These are phyloP conservation scores for Aphelenchoides fujianensis DNA, from an alignment of 1,140 invertebrate genomes.

Conservation along the genomic window DNA sequence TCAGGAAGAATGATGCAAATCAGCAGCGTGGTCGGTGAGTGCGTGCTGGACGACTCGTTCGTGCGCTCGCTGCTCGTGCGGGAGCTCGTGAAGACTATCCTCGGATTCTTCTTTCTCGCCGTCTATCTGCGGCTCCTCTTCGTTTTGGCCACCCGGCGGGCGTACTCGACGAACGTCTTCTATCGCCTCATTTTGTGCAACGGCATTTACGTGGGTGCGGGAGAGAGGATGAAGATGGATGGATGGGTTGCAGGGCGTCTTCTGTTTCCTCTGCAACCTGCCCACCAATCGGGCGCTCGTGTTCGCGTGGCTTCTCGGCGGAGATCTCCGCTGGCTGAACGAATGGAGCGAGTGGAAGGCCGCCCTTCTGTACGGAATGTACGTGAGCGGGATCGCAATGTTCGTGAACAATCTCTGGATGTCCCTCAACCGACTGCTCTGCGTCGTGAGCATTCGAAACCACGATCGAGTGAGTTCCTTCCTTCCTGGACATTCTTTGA, in stretches of 20 bases:
- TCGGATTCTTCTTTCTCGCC: background rate
- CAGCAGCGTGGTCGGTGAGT: background rate
- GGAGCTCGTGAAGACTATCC: background rate
- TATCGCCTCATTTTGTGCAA: background rate
- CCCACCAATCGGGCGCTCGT: background rate
- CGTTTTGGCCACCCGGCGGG: background rate
- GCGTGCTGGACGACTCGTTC: background rate
- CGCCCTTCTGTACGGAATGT: background rate
- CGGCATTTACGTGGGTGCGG: background rate
- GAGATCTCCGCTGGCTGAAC: background rate
- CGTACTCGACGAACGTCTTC: background rate
- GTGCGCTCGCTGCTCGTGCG: background rate
- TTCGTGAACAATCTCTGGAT: background rate
- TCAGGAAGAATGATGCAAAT: no score
- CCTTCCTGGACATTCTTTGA: background rate
- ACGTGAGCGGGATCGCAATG: background rate
- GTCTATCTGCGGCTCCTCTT: background rate
- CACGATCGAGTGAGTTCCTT: background rate
- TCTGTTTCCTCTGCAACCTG: background rate
- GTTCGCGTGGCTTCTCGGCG: background rate
- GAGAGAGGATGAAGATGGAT: no score
- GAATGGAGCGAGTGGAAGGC: background rate
- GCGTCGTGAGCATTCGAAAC: background rate
- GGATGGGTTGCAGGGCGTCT: background rate
- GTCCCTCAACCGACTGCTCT: background rate